Percentiles rank a stretch among this genome's conserved stretches.
Conservation (phyloP, 1,140 invertebrate genomes). For the Dreissena rostriformis region DNA sequence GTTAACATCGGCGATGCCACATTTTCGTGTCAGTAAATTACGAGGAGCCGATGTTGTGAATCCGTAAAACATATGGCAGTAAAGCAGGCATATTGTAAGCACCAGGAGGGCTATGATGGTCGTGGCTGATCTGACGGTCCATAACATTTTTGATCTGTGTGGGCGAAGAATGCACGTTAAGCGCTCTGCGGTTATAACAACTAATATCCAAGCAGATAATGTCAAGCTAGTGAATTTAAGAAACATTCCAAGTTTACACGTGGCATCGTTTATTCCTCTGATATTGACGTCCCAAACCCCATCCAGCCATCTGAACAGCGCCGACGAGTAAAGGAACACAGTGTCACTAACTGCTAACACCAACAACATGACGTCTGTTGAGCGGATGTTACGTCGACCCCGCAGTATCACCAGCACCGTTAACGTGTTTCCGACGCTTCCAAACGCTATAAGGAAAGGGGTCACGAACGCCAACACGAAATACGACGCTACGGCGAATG, state of each 20-base stretch:
- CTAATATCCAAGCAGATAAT: slow-evolving; percentile 66
- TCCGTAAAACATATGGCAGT: slow-evolving; percentile 13
- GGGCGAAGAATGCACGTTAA: slow-evolving; percentile 63
- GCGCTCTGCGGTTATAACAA: slow-evolving; percentile 65
- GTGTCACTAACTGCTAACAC: slow-evolving; percentile 63
- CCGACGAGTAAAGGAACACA: slow-evolving; percentile 59
- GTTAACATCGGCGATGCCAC: not conserved
- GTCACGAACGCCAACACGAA: slow-evolving; percentile 41
- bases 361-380: slow-evolving; percentile 57
- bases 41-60: not conserved
- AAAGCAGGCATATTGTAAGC: not conserved
- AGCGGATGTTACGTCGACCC: slow-evolving; percentile 17
- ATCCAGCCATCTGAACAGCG: slow-evolving; percentile 62
- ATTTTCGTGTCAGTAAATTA: not conserved
- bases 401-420: slow-evolving; percentile 53
- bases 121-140: slow-evolving; percentile 25
- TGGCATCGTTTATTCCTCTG: slow-evolving; percentile 16
- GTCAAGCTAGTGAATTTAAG: slow-evolving; percentile 55
- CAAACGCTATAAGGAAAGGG: slow-evolving; percentile 58
- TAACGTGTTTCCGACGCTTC: slow-evolving; percentile 63
- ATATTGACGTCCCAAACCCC: slow-evolving; percentile 56
- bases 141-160: slow-evolving; percentile 44
- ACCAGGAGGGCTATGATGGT: slow-evolving; percentile 6
- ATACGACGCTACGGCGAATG: slow-evolving; percentile 12
- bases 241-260: slow-evolving; percentile 62